Evolutionary conservation across 2,797 vertebrate species (phyloP), one percentile per base, ranked within the genome.

Genomic region (Lithobates pipiens): DNA sequence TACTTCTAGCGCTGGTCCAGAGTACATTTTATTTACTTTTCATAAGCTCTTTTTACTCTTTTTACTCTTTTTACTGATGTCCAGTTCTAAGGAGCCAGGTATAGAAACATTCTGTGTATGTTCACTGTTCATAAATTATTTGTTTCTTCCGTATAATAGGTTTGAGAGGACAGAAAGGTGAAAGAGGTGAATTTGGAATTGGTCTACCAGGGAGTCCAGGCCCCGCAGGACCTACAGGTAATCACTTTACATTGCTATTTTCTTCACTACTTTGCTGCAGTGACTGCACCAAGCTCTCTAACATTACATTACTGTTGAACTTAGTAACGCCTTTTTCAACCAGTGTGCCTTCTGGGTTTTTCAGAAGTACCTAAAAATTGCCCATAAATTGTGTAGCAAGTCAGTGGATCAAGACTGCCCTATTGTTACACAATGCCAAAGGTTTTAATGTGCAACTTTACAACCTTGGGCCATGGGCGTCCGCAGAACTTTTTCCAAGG

Each of bases 101-200:
- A 68, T 34, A 80, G 50, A 57, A 74, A 50, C 39, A 69, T 85
- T 74, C 42, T 39, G 25, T 85, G 57, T n/a, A 50, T 8, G 54
- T 73, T 39, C 29, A 5, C 70, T 86, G 85, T 92, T 88, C 90
- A 77, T 89, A 29, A 68, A 84, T 90, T 86, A 83, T 87, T 50
- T 85, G 0, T 93, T n/a, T 91, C 81, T 93, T 89, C 95, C 80
- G 90, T 87, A 89, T 54, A 83, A 50, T 92, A 99, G 98, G 98
- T 89, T 97, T 97, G 93, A 95, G 98, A 90, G 98, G 98, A 91
- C 97, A 98, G 93, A 99, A 99, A 92, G 98, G 98, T 89, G 98
- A 99, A 91, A 94, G 98, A 92, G 98, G 98, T 8, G 98, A 99
- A 91, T 93, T 98, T 85, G 98, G 98, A 85, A 93, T 98, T 89